Conservation (phyloP, 2,888 invertebrate genomes). For the Drosophila paramelanica region DNA sequence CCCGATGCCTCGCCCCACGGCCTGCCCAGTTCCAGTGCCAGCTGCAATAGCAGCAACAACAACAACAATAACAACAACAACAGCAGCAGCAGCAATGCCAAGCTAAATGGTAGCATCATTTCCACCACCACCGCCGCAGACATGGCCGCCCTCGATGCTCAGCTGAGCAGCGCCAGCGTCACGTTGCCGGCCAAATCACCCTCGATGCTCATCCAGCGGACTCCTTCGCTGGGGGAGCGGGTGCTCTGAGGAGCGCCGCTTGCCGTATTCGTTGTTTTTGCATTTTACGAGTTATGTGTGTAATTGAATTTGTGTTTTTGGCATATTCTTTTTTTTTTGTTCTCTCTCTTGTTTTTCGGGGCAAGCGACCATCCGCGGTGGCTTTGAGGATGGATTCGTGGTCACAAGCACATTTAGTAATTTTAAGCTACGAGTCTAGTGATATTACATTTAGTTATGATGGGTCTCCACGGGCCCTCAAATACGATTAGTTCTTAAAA, state of each 20-base stretch:
- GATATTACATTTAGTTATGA: slow-evolving; percentile 81
- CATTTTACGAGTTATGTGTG: slow-evolving; percentile 71
- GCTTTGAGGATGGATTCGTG: slow-evolving; percentile 17
- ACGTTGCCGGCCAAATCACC: slow-evolving; percentile 81
- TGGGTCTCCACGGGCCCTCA: slow-evolving; percentile 13
- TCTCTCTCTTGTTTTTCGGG: slow-evolving; percentile 21
- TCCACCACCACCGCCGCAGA: slow-evolving; percentile 42
- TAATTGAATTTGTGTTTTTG: slow-evolving; percentile 76
- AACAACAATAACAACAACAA: slow-evolving; percentile 17
- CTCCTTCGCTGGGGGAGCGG: slow-evolving; percentile 84
- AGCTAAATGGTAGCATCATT: slow-evolving; percentile 38
- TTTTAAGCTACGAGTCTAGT: slow-evolving; percentile 80
- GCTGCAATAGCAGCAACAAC: slow-evolving; percentile 8
- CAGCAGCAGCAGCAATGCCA: slow-evolving; percentile 19
- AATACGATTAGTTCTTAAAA: slow-evolving; percentile 50
- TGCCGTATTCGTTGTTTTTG: slow-evolving; percentile 35
- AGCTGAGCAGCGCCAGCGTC: slow-evolving; percentile 63
- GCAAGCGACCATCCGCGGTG: slow-evolving; percentile 28
- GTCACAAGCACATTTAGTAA: slow-evolving; percentile 42
- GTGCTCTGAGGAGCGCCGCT: slow-evolving; percentile 78
- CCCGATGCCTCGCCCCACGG: slow-evolving; percentile 89
- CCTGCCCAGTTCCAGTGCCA: slow-evolving; percentile 41
- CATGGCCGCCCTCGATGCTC: slow-evolving; percentile 67
- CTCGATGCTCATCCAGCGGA: slow-evolving; percentile 84
- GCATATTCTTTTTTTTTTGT: slow-evolving; percentile 27